Percentiles rank a stretch among this genome's conserved stretches.
These are phyloP conservation scores for Anthoptus insignis DNA, from an alignment of 2,888 invertebrate genomes.

Conservation along the genomic window DNA sequence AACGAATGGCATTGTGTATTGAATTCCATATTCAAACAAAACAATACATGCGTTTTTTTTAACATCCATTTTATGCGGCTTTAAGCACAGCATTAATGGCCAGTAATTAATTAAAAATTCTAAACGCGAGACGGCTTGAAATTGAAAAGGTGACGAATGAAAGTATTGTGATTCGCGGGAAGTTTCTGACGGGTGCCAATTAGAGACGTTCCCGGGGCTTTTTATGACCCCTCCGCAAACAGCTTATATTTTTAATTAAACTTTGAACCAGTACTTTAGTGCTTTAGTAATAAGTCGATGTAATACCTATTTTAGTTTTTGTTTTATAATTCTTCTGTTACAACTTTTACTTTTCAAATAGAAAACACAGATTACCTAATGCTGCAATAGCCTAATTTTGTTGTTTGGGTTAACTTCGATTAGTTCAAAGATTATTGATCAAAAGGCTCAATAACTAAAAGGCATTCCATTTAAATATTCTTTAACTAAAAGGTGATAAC, in stretches of 20 bases:
- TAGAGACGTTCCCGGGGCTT: neutral
- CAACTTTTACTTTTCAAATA: no score
- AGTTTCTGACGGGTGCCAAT: slow-evolving; percentile 4
- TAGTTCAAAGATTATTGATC: no score
- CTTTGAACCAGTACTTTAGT: neutral
- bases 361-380: no score
- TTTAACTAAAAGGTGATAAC: no score
- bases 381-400: no score
- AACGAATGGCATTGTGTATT: no score
- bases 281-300: neutral
- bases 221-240: neutral
- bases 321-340: no score
- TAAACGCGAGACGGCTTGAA: slow-evolving; percentile 6
- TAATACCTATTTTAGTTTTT: no score
- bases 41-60: neutral
- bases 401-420: no score
- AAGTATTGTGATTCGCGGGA: slow-evolving; percentile 3
- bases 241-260: slow-evolving; percentile 7
- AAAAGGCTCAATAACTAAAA: no score
- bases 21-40: no score
- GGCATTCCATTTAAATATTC: no score
- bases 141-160: slow-evolving; percentile 6
- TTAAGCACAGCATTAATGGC: neutral
- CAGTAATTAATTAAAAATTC: slow-evolving; percentile 11
- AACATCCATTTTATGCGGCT: neutral